Evolutionary conservation across 2,797 vertebrate genomes (phyloP), one percentile per base, ranked within the genome.

Genomic region (Ara ararauna): DNA sequence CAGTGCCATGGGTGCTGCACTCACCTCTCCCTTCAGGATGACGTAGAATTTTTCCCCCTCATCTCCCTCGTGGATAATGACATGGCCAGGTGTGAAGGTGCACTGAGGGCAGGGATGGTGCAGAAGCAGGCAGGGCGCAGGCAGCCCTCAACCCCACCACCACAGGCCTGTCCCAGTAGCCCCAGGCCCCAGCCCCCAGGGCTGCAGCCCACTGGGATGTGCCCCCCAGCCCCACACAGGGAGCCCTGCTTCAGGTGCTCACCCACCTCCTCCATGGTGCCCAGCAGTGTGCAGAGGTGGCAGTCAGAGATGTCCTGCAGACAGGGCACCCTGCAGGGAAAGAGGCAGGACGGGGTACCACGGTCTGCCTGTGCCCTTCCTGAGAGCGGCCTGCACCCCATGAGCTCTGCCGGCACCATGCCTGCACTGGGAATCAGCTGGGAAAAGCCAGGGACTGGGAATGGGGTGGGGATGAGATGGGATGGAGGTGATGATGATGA

Each of bases 231-330:
- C 32, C 54, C 20, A 21, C 10, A 30, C 51, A 18, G 11, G 54
- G 30, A 56, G 20, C 10, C 20, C 47, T 5, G 4, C 34, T 24
- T 5, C 8, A 42, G 27, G n/a, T 10, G 2, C 47, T n/a, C 47
- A 89, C 97, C 32, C 74, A 98, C 98, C 98, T 98, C 98, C 76
- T 99, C 98, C 98, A 98, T 98, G 62, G 98, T 98, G 80, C 98
- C 98, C 77, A 98, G 98, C 82, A 98, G 98, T 93, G 98, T 98
- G 77, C 98, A 98, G 90, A 98, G 93, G 93, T 98, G 98, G 36
- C 96, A 92, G 34, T 98, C 97, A 18, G 98, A 98, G 74, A 99
- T 97, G 71, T 98, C 97, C 93, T 98, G 98, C 60, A 99, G 97
- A 53, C 98, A 98, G 7, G 56, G 97, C 77, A 98, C 98, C 65